These are phyloP conservation scores for Lepeophtheirus salmonis DNA, from an alignment of 1,140 invertebrate species.

Conservation along the genomic window DNA sequence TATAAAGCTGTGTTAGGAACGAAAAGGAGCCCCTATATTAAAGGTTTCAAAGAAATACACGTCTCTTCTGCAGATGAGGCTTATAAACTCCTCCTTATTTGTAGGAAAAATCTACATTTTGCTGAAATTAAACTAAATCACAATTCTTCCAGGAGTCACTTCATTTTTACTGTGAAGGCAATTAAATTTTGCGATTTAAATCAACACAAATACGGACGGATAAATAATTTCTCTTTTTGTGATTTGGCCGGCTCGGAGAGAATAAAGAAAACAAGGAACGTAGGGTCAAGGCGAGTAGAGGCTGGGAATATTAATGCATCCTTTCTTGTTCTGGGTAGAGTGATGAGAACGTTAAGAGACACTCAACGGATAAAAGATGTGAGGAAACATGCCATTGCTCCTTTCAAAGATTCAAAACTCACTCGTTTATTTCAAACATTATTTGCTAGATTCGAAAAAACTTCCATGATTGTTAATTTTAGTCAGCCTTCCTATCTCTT, in stretches of 20 bases:
- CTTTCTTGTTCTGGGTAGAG: slow-evolving; percentile 59
- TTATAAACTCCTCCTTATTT: slow-evolving; percentile 46
- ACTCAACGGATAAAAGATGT: slow-evolving; percentile 27
- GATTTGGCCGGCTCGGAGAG: slow-evolving; percentile 81
- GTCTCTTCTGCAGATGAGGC: slow-evolving; percentile 58
- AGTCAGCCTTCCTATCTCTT: slow-evolving; percentile 14
- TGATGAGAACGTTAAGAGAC: slow-evolving; percentile 45
- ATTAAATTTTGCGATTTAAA: slow-evolving; percentile 27
- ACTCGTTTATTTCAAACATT: slow-evolving; percentile 6
- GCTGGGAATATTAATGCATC: slow-evolving; percentile 78
- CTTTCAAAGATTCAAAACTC: slow-evolving; percentile 9
- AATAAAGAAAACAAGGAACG: slow-evolving; percentile 58
- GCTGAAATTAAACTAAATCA: slow-evolving; percentile 65
- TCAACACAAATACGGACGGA: slow-evolving; percentile 13
- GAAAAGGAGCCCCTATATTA: slow-evolving; percentile 49
- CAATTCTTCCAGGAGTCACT: slow-evolving; percentile 65
- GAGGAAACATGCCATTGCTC: slow-evolving; percentile 8
- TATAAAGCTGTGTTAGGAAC: slow-evolving; percentile 38
- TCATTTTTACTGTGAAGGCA: slow-evolving; percentile 64
- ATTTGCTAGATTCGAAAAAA: background rate
- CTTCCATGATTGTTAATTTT: slow-evolving; percentile 13
- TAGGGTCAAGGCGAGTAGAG: slow-evolving; percentile 62
- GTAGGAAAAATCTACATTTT: slow-evolving; percentile 56
- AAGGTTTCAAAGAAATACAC: slow-evolving; percentile 38
- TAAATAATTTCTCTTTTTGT: slow-evolving; percentile 48